phyloP scores from a whole-genome alignment of 2,888 invertebrate species.

The Parapristionchus giblindavisi region DNA sequence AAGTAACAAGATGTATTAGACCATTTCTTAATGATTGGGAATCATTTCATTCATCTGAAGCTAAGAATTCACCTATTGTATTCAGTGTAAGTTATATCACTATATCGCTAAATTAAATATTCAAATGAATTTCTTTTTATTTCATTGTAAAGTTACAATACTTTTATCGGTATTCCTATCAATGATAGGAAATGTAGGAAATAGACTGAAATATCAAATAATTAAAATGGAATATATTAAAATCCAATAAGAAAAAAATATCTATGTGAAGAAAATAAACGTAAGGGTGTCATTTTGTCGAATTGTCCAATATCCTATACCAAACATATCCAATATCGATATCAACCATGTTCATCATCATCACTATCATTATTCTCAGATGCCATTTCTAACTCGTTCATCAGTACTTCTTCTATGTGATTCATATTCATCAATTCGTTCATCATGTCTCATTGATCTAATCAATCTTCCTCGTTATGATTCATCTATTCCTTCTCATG shows the following conservation, averaged over 20 bases:
- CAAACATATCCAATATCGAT: too few species aligned
- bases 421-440: constrained; percentile 3
- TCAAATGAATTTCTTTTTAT: too few species aligned
- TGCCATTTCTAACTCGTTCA: constrained; percentile 32
- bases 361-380: neutral
- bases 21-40: constrained; percentile 34
- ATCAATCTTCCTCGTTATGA: constrained; percentile 15
- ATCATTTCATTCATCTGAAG: constrained; percentile 4
- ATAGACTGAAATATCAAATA: too few species aligned
- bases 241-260: too few species aligned
- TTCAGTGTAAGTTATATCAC: constrained; percentile 27
- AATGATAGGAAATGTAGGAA: too few species aligned
- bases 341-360: too few species aligned
- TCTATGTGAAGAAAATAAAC: too few species aligned
- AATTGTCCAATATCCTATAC: too few species aligned
- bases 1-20: constrained; percentile 21
- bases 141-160: too few species aligned
- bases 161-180: too few species aligned
- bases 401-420: constrained; percentile 24
- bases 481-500: constrained; percentile 24
- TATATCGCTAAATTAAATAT: neutral
- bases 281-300: too few species aligned
- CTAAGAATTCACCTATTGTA: constrained; percentile 19
- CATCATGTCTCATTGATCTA: constrained; percentile 7
- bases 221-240: too few species aligned